Evolutionary conservation across 2,888 invertebrate genomes (phyloP).

Genomic region (Oegoconia quadripuncta): DNA sequence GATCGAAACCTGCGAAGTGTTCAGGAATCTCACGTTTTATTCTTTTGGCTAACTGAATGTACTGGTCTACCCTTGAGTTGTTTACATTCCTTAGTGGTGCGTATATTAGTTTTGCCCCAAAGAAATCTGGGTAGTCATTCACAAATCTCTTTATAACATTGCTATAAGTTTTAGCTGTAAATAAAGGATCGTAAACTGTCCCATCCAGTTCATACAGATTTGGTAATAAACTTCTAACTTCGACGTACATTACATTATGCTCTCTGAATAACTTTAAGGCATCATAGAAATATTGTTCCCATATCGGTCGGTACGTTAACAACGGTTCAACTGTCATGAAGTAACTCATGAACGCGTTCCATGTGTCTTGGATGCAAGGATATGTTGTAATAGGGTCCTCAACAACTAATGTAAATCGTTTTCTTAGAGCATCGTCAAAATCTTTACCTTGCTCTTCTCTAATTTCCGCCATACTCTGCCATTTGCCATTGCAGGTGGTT

Average conservation of each 20-base stretch:
- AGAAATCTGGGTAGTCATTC: slow-evolving; percentile 80
- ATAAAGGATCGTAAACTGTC: slow-evolving; percentile 66
- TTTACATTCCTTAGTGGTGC: slow-evolving; percentile 78
- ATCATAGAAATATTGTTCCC: slow-evolving; percentile 82
- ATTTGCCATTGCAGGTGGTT: slow-evolving; percentile 40
- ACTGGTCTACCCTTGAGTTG: slow-evolving; percentile 47
- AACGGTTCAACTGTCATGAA: slow-evolving; percentile 76
- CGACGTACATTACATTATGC: slow-evolving; percentile 85
- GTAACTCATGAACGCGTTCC: slow-evolving; percentile 77
- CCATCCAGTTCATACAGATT: slow-evolving; percentile 83
- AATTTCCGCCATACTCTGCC: slow-evolving; percentile 69
- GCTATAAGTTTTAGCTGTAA: slow-evolving; percentile 80
- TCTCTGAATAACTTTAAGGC: slow-evolving; percentile 80
- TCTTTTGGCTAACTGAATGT: slow-evolving; percentile 54
- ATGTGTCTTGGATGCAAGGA: slow-evolving; percentile 75
- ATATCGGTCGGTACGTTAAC: slow-evolving; percentile 81
- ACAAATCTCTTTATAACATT: slow-evolving; percentile 78
- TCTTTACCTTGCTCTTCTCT: slow-evolving; percentile 54
- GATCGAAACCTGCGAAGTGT: slow-evolving; percentile 87
- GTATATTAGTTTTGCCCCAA: slow-evolving; percentile 84
- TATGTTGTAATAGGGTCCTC: slow-evolving; percentile 66
- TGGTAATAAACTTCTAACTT: slow-evolving; percentile 82
- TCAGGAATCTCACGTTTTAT: slow-evolving; percentile 78
- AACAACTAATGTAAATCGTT: slow-evolving; percentile 77
- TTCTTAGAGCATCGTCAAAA: slow-evolving; percentile 75